These are phyloP conservation scores for Sebastes flavidus DNA, from an alignment of 2,797 vertebrate species.

Conservation along the genomic window DNA sequence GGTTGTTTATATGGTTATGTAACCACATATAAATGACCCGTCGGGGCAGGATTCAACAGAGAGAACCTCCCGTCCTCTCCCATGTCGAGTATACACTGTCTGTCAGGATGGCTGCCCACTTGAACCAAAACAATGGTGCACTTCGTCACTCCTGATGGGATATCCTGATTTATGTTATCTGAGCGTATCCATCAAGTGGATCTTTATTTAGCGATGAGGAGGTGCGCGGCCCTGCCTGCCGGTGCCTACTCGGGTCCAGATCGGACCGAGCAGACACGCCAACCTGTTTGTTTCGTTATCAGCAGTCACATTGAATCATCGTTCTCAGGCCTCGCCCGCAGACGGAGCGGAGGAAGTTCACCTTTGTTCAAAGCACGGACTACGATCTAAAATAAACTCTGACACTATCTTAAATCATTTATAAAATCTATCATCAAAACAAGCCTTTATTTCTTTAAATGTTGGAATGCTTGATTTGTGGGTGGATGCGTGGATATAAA, in stretches of 20 bases:
- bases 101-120: constrained; percentile 82
- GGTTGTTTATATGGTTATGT: constrained; percentile 25
- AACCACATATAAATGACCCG: constrained; percentile 44
- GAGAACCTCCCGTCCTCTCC: constrained; percentile 69
- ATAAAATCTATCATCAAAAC: constrained; percentile 27
- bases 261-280: constrained; percentile 37
- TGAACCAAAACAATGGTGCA: constrained; percentile 82
- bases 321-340: background rate
- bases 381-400: constrained; percentile 64
- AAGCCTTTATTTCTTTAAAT: constrained; percentile 5
- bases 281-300: constrained; percentile 65
- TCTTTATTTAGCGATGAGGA: constrained; percentile 77
- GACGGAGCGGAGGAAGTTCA: constrained; percentile 54
- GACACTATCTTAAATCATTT: constrained; percentile 31
- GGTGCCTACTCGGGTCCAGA: constrained; percentile 46
- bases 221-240: constrained; percentile 34
- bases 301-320: constrained; percentile 55
- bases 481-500: constrained; percentile 59
- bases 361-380: constrained; percentile 50
- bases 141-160: constrained; percentile 79
- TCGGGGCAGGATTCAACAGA: constrained; percentile 39
- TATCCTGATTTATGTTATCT: constrained; percentile 84
- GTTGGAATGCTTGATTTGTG: constrained; percentile 24
- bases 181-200: constrained; percentile 66
- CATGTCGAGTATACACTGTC: constrained; percentile 54